Base-by-base conservation (phyloP, 2,113 vertebrate genomes). In the Ibidorhyncha struthersii region DNA sequence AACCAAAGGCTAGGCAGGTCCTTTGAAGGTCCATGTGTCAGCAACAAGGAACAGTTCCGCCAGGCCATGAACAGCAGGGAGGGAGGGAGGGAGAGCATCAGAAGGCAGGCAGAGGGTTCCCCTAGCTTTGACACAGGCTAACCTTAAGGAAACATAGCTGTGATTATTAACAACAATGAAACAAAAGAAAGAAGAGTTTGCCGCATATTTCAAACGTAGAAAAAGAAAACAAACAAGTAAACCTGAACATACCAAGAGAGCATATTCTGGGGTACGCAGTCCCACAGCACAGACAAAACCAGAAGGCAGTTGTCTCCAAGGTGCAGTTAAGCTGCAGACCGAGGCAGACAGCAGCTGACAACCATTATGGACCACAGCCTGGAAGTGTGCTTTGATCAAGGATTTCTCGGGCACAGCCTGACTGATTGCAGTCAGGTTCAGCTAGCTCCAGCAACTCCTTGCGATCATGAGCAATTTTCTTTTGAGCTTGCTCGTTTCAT, bases 251-350 rank as follows among this genome's bases (percentile, higher is more conserved):
- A 26, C 50, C 5, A 1, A 38, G 38, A 63, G 6, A 16, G 7
- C 0, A 0, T 5, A 3, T 36, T 27, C 65, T 25, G 26, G 15
- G 7, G 32, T 36, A 73, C 12, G 0, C 2, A 12, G 20, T 45
- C 58, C 40, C 3, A 2, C 27, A 13, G 2, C 0, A 3, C 52
- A 58, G 88, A 16, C 4, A 69, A 41, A n/a, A 82, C 40, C 90
- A 49, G 62, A 79, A 90, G 71, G 72, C n/a, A 43, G 7, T 4
- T 52, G 12, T 41, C 81, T 66, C 67, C 1, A 0, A 77, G 56
- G 73, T 53, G 63, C 58, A 62, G 53, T 55, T 69, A 41, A 66
- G 61, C 83, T 81, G 65, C 14, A 32, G 81, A 14, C 59, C 41
- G 7, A 72, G 74, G 69, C 59, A 95, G 63, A 36, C 47, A 70